A percentile compares a stretch with the other conserved stretches of the same genome.
Evolutionary conservation across 1,140 invertebrate genomes (phyloP).

Genomic region (Aphidius gifuensis): DNA sequence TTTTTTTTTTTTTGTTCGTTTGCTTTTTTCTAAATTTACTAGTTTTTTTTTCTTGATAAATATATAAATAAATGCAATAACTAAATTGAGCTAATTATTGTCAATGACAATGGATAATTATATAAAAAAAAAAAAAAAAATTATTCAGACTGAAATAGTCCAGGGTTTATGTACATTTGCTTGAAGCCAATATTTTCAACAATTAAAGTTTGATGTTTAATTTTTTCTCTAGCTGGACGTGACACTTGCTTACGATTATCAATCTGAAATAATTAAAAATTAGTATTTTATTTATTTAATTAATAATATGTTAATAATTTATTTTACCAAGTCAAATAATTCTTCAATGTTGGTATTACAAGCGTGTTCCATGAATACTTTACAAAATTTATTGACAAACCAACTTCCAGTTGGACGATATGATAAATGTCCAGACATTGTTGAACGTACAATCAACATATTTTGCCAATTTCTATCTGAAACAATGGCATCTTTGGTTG

Average conservation of each 20-base stretch:
- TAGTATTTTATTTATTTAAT: no score
- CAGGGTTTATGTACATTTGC: conserved; percentile 63
- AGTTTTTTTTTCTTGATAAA: no score
- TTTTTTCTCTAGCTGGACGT: conserved; percentile 24
- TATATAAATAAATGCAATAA: no score
- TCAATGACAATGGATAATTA: not conserved
- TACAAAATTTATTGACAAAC: conserved; percentile 74
- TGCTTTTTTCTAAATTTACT: no score
- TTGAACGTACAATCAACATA: conserved; percentile 67
- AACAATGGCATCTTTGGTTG: no score
- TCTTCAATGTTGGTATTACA: conserved; percentile 62
- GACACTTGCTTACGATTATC: conserved; percentile 42
- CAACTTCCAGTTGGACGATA: conserved; percentile 66
- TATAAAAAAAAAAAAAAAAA: not conserved
- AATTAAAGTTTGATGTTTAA: conserved; percentile 57
- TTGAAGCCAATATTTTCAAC: conserved; percentile 60
- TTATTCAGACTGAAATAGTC: conserved; percentile 44
- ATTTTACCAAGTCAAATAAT: conserved; percentile 51
- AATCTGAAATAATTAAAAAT: not conserved
- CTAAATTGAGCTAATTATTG: not conserved
- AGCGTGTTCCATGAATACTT: conserved; percentile 70
- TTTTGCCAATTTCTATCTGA: conserved; percentile 57
- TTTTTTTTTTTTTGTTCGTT: no score
- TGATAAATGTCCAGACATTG: conserved; percentile 63
- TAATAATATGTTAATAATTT: no score